These are phyloP conservation scores for Ameiurus melas DNA, from an alignment of 2,113 vertebrate species.

Conservation along the genomic window DNA sequence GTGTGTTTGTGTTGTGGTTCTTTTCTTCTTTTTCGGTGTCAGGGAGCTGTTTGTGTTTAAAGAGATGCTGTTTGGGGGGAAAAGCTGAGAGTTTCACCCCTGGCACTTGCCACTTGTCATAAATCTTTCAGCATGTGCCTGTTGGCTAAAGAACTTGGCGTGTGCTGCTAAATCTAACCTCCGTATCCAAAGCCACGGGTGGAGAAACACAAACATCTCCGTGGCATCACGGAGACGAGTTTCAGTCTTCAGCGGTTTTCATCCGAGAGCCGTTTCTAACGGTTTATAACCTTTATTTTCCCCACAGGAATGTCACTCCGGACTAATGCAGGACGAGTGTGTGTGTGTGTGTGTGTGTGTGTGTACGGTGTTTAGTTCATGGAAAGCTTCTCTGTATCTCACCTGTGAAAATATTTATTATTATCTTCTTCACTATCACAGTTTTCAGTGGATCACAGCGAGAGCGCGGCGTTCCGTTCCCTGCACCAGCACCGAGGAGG, in stretches of 20 bases:
- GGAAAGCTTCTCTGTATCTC: background rate
- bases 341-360: background rate
- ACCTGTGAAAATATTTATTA: background rate
- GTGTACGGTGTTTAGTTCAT: background rate
- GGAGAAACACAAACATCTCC: constrained; percentile 40
- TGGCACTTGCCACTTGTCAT: constrained; percentile 65
- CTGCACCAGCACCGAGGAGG: background rate
- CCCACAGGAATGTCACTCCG: background rate
- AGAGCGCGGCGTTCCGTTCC: background rate
- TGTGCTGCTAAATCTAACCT: constrained; percentile 69
- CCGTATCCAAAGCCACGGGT: constrained; percentile 54
- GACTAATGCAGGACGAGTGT: background rate
- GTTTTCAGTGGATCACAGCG: background rate
- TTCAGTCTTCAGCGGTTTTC: constrained; percentile 31
- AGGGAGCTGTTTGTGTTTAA: constrained; percentile 56
- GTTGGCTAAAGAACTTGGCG: constrained; percentile 70
- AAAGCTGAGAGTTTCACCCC: constrained; percentile 69
- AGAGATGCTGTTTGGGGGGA: constrained; percentile 64
- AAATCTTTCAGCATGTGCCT: constrained; percentile 74
- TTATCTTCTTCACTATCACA: background rate
- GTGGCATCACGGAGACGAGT: constrained; percentile 25
- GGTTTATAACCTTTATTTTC: background rate
- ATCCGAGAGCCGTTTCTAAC: constrained; percentile 5
- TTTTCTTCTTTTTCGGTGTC: constrained; percentile 39
- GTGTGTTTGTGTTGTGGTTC: background rate